These are phyloP conservation scores for Lateolabrax maculatus DNA, from an alignment of 2,797 vertebrate species.

Conservation along the genomic window DNA sequence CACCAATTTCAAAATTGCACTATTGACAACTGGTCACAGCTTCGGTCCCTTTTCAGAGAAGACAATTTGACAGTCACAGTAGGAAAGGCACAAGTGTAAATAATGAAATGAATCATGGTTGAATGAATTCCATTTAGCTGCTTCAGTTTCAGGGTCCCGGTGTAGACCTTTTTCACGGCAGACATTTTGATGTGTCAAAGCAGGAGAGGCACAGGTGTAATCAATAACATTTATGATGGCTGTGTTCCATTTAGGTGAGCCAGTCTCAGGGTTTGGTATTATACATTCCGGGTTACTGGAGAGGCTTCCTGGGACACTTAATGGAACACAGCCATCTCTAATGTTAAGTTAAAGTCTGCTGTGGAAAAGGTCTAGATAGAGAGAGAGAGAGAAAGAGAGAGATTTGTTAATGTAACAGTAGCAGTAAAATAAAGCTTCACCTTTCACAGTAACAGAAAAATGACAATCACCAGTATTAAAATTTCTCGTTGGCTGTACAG, in stretches of 20 bases:
- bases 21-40: background rate
- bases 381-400: too few species aligned
- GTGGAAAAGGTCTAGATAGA: background rate
- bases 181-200: too few species aligned
- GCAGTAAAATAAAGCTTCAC: background rate
- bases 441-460: background rate
- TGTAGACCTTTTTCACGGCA: too few species aligned
- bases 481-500: conserved; percentile 13
- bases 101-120: background rate
- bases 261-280: too few species aligned
- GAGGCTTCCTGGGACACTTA: too few species aligned
- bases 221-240: too few species aligned
- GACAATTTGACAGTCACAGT: background rate
- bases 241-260: too few species aligned
- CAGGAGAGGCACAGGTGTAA: too few species aligned
- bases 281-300: too few species aligned
- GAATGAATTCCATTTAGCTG: background rate
- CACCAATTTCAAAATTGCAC: background rate
- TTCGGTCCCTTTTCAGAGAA: background rate
- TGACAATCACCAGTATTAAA: background rate
- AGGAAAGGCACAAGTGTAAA: background rate
- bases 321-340: too few species aligned
- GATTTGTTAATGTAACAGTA: background rate
- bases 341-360: background rate
- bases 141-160: background rate